phyloP scores from a whole-genome alignment of 1,140 invertebrate genomes.

The Colletes gigas region DNA sequence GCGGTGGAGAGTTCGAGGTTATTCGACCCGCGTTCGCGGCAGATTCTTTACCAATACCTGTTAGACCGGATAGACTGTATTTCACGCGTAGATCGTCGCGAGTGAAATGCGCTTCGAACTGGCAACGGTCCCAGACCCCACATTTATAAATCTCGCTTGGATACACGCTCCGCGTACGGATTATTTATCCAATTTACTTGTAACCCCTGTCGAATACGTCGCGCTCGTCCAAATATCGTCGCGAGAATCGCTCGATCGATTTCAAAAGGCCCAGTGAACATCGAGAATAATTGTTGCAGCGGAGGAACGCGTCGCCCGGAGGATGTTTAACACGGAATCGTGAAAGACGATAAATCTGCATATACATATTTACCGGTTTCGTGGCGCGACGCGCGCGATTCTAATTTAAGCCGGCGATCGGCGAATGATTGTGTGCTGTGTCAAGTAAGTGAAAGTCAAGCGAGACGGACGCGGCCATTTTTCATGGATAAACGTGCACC shows the following conservation, averaged over 20 bases:
- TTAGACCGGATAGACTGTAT: slow-evolving; percentile 15
- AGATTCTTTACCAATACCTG: not conserved
- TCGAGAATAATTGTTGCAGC: slow-evolving; percentile 50
- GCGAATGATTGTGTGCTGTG: slow-evolving; percentile 67
- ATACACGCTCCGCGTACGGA: not conserved
- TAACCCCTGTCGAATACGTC: too few species aligned
- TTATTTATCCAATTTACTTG: not conserved
- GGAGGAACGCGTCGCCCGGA: slow-evolving; percentile 21
- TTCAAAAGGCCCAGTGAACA: slow-evolving; percentile 13
- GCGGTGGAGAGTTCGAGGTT: not conserved
- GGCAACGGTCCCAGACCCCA: slow-evolving; percentile 36
- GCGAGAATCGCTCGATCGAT: slow-evolving; percentile 43
- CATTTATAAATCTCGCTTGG: slow-evolving; percentile 2
- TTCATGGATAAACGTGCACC: slow-evolving; percentile 65
- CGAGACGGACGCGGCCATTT: slow-evolving; percentile 55
- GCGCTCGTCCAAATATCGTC: not conserved
- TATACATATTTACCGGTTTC: slow-evolving; percentile 34
- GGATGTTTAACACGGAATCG: slow-evolving; percentile 10
- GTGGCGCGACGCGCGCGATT: slow-evolving; percentile 46
- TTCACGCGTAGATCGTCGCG: slow-evolving; percentile 16
- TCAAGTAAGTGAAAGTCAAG: slow-evolving; percentile 69
- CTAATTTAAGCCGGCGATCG: slow-evolving; percentile 46
- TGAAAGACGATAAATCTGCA: not conserved
- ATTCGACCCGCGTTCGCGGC: slow-evolving; percentile 7
- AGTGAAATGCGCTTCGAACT: slow-evolving; percentile 38